Conservation (phyloP, 2,797 vertebrate genomes). For the Propithecus deckenii region DNA sequence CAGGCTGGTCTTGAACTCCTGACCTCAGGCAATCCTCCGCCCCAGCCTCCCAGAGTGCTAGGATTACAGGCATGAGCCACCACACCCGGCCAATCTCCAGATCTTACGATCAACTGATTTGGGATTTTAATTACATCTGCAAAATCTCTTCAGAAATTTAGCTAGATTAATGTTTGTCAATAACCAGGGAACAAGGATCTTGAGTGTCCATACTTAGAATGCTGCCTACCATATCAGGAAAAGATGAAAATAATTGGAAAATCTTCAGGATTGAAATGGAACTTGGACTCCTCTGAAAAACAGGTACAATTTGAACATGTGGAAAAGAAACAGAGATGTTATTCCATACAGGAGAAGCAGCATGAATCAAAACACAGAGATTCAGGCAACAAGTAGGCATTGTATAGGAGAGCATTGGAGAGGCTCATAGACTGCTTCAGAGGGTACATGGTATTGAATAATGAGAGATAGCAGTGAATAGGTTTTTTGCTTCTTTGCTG, state of each 20-base stretch:
- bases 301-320: background rate
- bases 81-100: background rate
- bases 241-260: background rate
- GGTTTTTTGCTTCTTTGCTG: background rate
- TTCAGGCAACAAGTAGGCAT: background rate
- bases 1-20: too few relatives aligned
- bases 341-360: background rate
- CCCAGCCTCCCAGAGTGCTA: too few relatives aligned
- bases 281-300: background rate
- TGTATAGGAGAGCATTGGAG: background rate
- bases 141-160: conserved; percentile 1
- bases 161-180: background rate
- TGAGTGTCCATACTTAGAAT: background rate
- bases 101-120: background rate
- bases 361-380: background rate
- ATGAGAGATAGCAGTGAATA: background rate
- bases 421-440: background rate
- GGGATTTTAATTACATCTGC: background rate
- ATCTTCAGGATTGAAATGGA: background rate
- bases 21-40: too few relatives aligned
- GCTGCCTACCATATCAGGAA: background rate
- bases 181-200: background rate
- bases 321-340: background rate
- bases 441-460: background rate
- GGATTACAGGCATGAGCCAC: too few relatives aligned